Evolutionary conservation across 2,797 vertebrate genomes (phyloP), one percentile per base, ranked within the genome.

Genomic region (Enteromius argenteus): DNA sequence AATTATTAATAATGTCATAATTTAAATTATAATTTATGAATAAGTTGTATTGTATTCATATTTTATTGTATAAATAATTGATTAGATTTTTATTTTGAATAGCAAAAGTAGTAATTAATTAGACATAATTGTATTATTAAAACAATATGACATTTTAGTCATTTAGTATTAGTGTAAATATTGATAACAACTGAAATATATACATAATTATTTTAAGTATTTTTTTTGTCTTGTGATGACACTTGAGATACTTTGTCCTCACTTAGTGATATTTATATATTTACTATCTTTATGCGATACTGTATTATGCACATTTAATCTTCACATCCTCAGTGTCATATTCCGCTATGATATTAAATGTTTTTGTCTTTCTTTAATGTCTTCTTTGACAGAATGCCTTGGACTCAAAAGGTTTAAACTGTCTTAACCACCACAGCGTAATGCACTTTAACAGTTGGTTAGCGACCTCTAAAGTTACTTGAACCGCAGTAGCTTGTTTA

Each of bases 391-490:
- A 67, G 15, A 66, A 66, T 14, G 30, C 67, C 3, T 67, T 37
- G 0, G 42, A 51, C 42, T 46, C 39, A 13, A 78, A 78, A 62
- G 14, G 9, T 64, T 66, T 67, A 79, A 67, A 49, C 60, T 37
- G 30, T 32, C 71, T 49, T 19, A 49, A 32, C 17, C 44, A 21
- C 11, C 3, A 27, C 27, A 21, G 27, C 11, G 2, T 35, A 74
- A 35, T 35, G 32, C 30, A 14, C 49, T 53, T 74, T 3, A 73
- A 51, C 71, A 51, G 21, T 35, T n/a, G 10, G 71, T 53, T 74
- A n/a, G 72, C 51, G 72, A 53, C 49, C 46, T 53, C 58, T 32
- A 27, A 78, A 78, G 58, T 46, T 44, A 77, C 37, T 42, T 72
- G 69, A 49, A 49, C 44, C 46, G 19, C 17, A 53, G 17, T 21